Evolutionary conservation across 2,797 vertebrate genomes (phyloP), one percentile per base, ranked within the genome.

Genomic region (Tarsius wallacei): DNA sequence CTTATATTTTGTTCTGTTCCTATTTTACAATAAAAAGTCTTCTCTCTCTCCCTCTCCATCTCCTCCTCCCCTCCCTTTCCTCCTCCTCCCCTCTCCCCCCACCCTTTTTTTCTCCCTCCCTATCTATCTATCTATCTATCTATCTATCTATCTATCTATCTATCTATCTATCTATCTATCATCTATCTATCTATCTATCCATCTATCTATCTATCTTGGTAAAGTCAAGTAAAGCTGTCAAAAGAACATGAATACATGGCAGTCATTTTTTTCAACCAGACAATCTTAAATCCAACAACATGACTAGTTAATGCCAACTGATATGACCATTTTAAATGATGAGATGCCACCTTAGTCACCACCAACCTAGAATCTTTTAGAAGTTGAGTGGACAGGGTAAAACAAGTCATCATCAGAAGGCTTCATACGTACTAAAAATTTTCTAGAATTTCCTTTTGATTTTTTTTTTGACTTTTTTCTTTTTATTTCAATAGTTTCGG

Each of bases 1-100:
- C 19, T 59, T n/a, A 26, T 28, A 63, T 61, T 93, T 91, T 81
- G 36, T 42, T 42, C 3, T 42, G 42, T 68, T 53, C 13, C 31
- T 49, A 63, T 63, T 83, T 76, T 85, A 84, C 51, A 57, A 22
- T 76, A 13, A 36, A 51, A 47, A 0, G 0, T 22, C n/a, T 0
- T 19, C 11, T 33, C 16, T 24, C 5, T 11, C 2, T 3, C 12
- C 42, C 12, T n/a, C 13, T 53, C 33, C 42, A 3, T 5, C 42
- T 42, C 42, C 42, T 5, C 42, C 5, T 5, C 3, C 42, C 5
- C 5, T 42, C 5, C 42, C 42, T 42, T 5, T 5, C 5, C 42
- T 5, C 5, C 5, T 5, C 42, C 5, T 5, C 5, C 42, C 42
- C 42, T 5, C 5, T 5, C 5, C 42, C 42, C 42, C 42, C 5